Conservation (phyloP, 2,888 invertebrate genomes). For the Serrognathus titanus region DNA sequence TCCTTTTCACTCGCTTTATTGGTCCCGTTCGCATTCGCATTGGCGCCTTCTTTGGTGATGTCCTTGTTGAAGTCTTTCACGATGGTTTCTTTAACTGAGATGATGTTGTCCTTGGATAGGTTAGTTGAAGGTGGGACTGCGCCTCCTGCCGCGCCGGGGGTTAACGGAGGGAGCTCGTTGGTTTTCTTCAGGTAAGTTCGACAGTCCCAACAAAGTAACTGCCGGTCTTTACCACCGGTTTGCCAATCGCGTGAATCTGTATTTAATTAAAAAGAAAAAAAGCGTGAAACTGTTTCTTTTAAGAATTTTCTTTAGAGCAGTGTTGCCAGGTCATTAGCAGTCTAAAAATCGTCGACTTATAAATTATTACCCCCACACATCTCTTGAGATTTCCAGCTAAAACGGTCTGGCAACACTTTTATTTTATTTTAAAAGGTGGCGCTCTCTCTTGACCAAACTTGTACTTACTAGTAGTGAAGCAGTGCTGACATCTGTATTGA, state of each 20-base stretch:
- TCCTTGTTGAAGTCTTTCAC: conserved; percentile 14
- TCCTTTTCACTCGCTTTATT: conserved; percentile 17
- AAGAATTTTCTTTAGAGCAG: too few relatives aligned
- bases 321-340: too few relatives aligned
- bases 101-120: conserved; percentile 16
- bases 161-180: conserved; percentile 65
- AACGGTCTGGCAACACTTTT: too few relatives aligned
- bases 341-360: too few relatives aligned
- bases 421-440: background rate
- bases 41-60: conserved; percentile 18
- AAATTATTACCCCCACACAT: too few relatives aligned
- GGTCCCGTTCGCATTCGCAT: conserved; percentile 10
- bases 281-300: too few relatives aligned
- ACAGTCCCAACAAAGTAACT: conserved; percentile 71
- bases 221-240: conserved; percentile 68
- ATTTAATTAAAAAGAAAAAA: conserved; percentile 12
- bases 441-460: too few relatives aligned
- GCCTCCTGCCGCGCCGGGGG: conserved; percentile 43
- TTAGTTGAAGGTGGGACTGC: conserved; percentile 15
- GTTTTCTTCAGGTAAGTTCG: conserved; percentile 72
- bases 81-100: conserved; percentile 17
- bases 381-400: too few relatives aligned
- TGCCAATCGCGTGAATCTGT: conserved; percentile 69
- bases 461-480: conserved; percentile 65
- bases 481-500: conserved; percentile 70